Evolutionary conservation across 1,140 invertebrate species (phyloP).

Genomic region (Macrostomum lignano): DNA sequence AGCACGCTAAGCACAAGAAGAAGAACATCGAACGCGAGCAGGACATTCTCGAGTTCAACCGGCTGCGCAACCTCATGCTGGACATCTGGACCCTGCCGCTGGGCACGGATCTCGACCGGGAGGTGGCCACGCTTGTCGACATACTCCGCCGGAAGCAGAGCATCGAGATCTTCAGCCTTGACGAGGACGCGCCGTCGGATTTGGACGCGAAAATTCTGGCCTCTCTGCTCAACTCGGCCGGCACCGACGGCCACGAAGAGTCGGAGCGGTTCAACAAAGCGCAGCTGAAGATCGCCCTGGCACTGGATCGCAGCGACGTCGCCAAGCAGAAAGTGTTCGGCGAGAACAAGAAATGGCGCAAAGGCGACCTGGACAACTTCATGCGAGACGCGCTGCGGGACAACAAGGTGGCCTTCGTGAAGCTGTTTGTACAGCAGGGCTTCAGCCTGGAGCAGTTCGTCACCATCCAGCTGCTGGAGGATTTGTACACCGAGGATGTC

Average conservation of each 20-base stretch:
- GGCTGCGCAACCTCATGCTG: too few relatives aligned
- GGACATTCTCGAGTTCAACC: too few relatives aligned
- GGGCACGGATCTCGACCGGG: too few relatives aligned
- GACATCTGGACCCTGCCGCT: too few relatives aligned
- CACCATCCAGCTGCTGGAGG: neutral
- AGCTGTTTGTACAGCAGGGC: neutral
- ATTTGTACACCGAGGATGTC: neutral
- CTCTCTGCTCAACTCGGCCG: too few relatives aligned
- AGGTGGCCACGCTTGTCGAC: neutral
- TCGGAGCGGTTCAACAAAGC: neutral
- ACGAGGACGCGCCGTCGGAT: neutral
- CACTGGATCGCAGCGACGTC: constrained; percentile 30
- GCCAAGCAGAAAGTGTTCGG: constrained; percentile 25
- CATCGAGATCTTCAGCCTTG: neutral
- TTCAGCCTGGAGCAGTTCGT: neutral
- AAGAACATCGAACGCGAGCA: too few relatives aligned
- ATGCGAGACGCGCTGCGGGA: neutral
- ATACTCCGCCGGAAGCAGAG: neutral
- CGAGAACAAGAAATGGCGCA: constrained; percentile 1
- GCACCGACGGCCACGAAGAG: too few relatives aligned
- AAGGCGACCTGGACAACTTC: neutral
- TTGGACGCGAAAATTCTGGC: constrained; percentile 2
- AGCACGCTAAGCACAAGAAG: too few relatives aligned
- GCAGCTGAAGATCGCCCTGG: constrained; percentile 27
- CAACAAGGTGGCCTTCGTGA: neutral